phyloP scores from a whole-genome alignment of 2,888 invertebrate species.

The Lasioglossum lativentre region DNA sequence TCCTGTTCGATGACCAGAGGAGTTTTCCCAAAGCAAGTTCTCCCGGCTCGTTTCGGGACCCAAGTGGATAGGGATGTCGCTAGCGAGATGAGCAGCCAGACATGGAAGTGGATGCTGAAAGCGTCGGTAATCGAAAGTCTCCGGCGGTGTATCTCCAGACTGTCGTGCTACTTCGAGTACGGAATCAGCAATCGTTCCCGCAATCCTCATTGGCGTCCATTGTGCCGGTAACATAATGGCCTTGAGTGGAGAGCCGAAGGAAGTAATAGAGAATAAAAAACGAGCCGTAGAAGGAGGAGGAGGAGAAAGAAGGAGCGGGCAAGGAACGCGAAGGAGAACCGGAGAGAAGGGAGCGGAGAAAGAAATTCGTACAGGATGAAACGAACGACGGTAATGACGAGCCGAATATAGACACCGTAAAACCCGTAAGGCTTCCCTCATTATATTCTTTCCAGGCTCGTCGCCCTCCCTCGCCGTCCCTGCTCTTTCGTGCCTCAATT shows the following conservation, averaged over 20 bases:
- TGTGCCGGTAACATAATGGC: constrained; percentile 69
- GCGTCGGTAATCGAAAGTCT: constrained; percentile 46
- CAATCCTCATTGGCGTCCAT: constrained; percentile 60
- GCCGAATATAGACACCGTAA: constrained; percentile 68
- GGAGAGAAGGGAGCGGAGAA: constrained; percentile 27
- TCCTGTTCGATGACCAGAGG: neutral
- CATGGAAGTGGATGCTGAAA: constrained; percentile 15
- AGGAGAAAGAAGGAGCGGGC: constrained; percentile 14
- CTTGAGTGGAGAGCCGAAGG: constrained; percentile 57
- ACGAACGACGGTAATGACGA: constrained; percentile 74
- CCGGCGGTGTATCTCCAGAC: constrained; percentile 12
- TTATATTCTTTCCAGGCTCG: constrained; percentile 69
- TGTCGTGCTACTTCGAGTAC: constrained; percentile 32
- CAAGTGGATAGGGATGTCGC: neutral
- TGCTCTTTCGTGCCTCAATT: constrained; percentile 43
- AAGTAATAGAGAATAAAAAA: constrained; percentile 48
- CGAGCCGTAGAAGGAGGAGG: constrained; percentile 1
- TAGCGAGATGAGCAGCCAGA: constrained; percentile 11
- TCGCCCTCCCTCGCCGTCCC: neutral
- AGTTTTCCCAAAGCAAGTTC: neutral
- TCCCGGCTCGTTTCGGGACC: neutral
- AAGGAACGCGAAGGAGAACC: constrained; percentile 12
- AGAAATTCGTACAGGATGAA: constrained; percentile 57
- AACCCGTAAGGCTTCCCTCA: constrained; percentile 73
- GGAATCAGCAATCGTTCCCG: constrained; percentile 54